Evolutionary conservation across 2,113 vertebrate genomes (phyloP), one percentile per base, ranked within the genome.

Genomic region (Anser brachyrhynchus): DNA sequence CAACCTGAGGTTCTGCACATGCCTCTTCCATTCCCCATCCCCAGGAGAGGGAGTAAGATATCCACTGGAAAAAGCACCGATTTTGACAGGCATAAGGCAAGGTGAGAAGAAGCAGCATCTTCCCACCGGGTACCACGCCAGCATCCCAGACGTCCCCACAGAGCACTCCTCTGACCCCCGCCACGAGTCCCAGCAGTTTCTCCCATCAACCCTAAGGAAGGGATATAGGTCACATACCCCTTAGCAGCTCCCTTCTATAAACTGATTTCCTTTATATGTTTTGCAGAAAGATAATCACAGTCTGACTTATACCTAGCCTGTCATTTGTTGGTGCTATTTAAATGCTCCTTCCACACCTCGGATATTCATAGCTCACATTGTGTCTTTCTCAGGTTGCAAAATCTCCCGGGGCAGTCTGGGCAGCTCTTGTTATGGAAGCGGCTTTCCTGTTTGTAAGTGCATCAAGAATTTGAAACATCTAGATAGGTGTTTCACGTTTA

Each of bases 391-490:
- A 51, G 69, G 78, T 41, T 43, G 72, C 88, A 83, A 41, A 83
- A 94, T 59, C 31, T 79, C 93, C 76, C 10, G 3, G 11, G 86
- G 90, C 92, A 31, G 52, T 5, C 28, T 18, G 49, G 12, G 33
- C 3, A 2, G 49, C 77, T 69, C 84, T 13, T 54, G 66, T 54
- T 84, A 61, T 44, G 66, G 84, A 79, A 93, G 86, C n/a, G 87
- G 82, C 84, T 84, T 65, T 78, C 88, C 84, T 85, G 92, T 93
- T 93, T 76, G 52, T 79, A 51, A 94, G 71, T 20, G 78, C 81
- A 59, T 54, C 77, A 89, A 66, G 95, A 92, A 95, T 94, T n/a
- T 61, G 39, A 95, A 92, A 35, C 91, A 96, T 85, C 52, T 54
- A 13, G 64, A 59, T 66, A 93, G 93, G 90, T 93, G 95, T 81